These are phyloP conservation scores for Ficedula albicollis DNA, from an alignment of 2,797 vertebrate species.

Conservation along the genomic window DNA sequence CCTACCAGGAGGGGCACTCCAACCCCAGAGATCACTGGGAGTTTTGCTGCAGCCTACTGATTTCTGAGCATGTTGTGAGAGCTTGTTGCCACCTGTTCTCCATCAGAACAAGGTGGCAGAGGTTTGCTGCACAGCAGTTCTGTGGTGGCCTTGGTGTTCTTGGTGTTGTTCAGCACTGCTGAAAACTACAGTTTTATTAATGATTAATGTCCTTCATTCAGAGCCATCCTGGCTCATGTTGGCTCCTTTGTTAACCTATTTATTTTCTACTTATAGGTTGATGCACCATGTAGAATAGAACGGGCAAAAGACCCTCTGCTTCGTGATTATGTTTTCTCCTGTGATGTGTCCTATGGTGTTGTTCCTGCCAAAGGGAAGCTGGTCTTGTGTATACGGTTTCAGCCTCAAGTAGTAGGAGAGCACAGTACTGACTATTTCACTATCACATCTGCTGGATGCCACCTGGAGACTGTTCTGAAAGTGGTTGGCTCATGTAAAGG, in stretches of 20 bases:
- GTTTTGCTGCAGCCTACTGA: neutral
- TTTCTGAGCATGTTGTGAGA: neutral
- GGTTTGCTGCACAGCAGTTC: neutral
- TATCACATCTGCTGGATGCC: conserved; percentile 75
- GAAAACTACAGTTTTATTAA: neutral
- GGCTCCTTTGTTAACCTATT: neutral
- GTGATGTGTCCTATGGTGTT: conserved; percentile 64
- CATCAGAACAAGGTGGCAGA: neutral
- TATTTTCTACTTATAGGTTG: conserved; percentile 78
- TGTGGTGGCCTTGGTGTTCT: neutral
- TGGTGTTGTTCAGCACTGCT: neutral
- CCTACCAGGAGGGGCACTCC: neutral
- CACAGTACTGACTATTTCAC: conserved; percentile 85
- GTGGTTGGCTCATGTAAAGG: conserved; percentile 85
- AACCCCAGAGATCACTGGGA: neutral
- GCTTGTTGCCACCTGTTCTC: neutral
- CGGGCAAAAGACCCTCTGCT: conserved; percentile 37
- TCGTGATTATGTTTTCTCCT: conserved; percentile 80
- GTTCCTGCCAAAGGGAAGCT: conserved; percentile 77
- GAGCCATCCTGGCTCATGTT: neutral
- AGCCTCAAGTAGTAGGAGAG: conserved; percentile 80
- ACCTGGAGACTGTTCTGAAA: conserved; percentile 81
- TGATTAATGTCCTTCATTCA: neutral
- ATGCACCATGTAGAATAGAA: conserved; percentile 80
- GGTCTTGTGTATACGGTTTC: conserved; percentile 78